Evolutionary conservation across 2,113 vertebrate genomes (phyloP).

Genomic region (Smithornis capensis): DNA sequence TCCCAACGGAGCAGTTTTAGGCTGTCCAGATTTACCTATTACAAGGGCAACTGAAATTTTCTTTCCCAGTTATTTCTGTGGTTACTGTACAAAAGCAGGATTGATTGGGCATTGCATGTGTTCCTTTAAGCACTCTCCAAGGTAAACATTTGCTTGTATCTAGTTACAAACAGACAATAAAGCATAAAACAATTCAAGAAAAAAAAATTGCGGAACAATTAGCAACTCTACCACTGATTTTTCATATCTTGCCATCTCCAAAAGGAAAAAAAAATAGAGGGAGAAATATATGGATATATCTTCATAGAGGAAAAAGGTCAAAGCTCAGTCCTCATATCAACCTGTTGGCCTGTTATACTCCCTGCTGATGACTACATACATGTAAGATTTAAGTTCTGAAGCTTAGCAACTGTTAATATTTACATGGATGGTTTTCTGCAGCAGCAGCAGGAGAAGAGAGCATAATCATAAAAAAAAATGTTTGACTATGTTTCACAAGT

Average conservation of each 20-base stretch:
- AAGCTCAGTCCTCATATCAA: neutral
- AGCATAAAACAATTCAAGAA: neutral
- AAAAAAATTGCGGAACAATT: neutral
- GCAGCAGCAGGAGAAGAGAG: neutral
- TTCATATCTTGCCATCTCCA: neutral
- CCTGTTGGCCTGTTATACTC: neutral
- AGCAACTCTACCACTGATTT: neutral
- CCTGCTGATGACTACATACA: neutral
- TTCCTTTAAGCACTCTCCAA: neutral
- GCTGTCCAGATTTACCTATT: neutral
- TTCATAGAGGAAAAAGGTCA: neutral
- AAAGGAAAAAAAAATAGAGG: neutral
- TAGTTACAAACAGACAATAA: neutral
- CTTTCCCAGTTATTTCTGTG: neutral
- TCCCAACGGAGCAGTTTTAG: neutral
- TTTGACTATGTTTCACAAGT: neutral
- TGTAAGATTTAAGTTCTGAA: neutral
- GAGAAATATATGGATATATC: no score
- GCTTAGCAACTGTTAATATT: neutral
- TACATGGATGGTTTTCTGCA: neutral
- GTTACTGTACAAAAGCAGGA: neutral
- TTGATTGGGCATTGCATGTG: neutral
- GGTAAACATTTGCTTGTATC: neutral
- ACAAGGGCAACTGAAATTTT: neutral
- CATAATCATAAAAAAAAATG: neutral